Evolutionary conservation across 2,113 vertebrate genomes (phyloP).

Genomic region (Delphinapterus leucas): DNA sequence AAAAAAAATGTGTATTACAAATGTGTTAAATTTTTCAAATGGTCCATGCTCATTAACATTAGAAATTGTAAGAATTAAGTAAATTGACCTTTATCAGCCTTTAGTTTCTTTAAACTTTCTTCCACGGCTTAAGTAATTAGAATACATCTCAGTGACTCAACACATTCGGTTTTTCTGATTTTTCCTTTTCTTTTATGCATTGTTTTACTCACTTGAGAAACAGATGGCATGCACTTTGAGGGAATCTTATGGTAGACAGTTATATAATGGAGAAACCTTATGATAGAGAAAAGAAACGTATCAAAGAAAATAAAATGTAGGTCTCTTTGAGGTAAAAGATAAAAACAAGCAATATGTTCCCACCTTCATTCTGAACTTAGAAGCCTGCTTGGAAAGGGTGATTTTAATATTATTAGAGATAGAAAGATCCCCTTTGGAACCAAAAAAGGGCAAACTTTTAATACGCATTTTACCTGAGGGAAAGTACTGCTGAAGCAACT

Average conservation of each 20-base stretch:
- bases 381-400: background rate
- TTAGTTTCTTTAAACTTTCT: background rate
- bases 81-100: background rate
- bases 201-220: background rate
- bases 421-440: background rate
- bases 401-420: background rate
- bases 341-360: background rate
- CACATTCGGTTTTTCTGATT: background rate
- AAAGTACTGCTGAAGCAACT: background rate
- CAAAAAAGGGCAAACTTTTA: background rate
- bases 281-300: background rate
- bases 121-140: background rate
- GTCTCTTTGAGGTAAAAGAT: constrained; percentile 2
- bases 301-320: background rate
- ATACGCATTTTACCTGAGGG: background rate
- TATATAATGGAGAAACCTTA: background rate
- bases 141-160: background rate
- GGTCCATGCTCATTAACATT: background rate
- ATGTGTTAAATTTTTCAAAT: background rate
- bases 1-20: background rate
- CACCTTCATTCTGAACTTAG: background rate
- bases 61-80: background rate
- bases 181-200: background rate
- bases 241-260: background rate
- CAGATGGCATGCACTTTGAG: background rate